These are phyloP conservation scores for Sebastes oblongus DNA, from an alignment of 2,797 vertebrate species.

Conservation along the genomic window DNA sequence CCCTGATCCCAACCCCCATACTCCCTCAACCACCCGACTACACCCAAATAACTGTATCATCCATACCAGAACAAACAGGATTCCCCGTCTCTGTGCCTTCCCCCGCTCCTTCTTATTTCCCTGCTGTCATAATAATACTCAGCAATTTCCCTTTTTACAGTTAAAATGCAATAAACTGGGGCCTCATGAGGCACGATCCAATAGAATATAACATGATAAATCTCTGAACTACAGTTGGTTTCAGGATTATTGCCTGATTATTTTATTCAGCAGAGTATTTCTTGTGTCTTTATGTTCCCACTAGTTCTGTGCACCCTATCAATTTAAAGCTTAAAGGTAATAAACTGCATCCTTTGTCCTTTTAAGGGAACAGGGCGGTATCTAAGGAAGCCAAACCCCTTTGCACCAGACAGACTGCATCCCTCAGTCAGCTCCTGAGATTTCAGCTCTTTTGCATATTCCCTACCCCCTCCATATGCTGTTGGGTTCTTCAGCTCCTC, in stretches of 20 bases:
- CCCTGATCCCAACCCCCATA: not conserved
- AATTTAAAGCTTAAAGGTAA: slow-evolving; percentile 24
- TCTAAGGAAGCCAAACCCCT: slow-evolving; percentile 63
- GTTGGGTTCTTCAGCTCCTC: slow-evolving; percentile 65
- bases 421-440: slow-evolving; percentile 51
- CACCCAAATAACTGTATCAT: slow-evolving; percentile 17
- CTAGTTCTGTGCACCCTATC: slow-evolving; percentile 7
- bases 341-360: slow-evolving; percentile 68
- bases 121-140: not conserved
- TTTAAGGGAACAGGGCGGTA: slow-evolving; percentile 66
- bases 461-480: slow-evolving; percentile 47
- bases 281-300: slow-evolving; percentile 1
- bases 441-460: slow-evolving; percentile 51
- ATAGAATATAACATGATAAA: not conserved
- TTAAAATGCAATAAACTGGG: not conserved
- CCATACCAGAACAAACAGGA: not conserved
- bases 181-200: not conserved
- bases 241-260: not conserved
- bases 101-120: not conserved
- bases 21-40: not conserved
- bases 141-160: not conserved
- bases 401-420: slow-evolving; percentile 73
- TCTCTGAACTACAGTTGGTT: not conserved
- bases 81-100: not conserved
- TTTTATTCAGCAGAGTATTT: not conserved